Evolutionary conservation across 2,888 invertebrate genomes (phyloP), one percentile per base, ranked within the genome.

Genomic region (Noctua fimbriata): DNA sequence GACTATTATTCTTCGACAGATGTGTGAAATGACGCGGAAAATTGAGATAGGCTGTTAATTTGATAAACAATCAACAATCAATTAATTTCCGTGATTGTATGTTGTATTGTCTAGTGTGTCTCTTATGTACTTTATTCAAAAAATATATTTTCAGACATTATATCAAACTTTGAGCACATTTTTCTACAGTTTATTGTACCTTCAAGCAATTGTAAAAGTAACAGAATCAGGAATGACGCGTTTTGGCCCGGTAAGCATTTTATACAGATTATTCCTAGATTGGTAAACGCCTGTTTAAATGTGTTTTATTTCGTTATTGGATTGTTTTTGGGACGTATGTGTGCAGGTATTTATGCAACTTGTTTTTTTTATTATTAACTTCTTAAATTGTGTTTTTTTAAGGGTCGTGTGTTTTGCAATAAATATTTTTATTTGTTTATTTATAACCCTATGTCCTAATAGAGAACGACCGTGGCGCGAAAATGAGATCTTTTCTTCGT

Each of bases 101-200:
- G 18, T 18, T 49, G 47, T 44, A 44, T 47, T 47, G 16, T 3
- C 47, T 47, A 47, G 16, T 47, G 49, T 14, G 49, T 18, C 49
- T 5, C 16, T 49, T 18, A 18, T 49, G 16, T 52, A 52, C 21
- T 49, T 21, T 52, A 6, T 21, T 0, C 7, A n/a, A n/a, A 58
- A 5, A 28, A 32, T n/a, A 9, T 44, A 18, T 69, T 85, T 85
- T 0, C 82, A 83, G 83, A n/a, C 16, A 32, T 60, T 81, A 55
- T 73, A 36, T 69, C 72, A 73, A 52, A 52, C 58, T 16, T 36
- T 83, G 18, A 71, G 81, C 21, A 85, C 83, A 60, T 73, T 83
- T 44, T 63, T 83, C 0, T 81, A 66, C 44, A 72, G 24, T 47
- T 55, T 82, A 44, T 1, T 84, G 16, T 85, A 73, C 28, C 44